Conservation (phyloP, 2,888 invertebrate species). For the Colostygia pectinataria region DNA sequence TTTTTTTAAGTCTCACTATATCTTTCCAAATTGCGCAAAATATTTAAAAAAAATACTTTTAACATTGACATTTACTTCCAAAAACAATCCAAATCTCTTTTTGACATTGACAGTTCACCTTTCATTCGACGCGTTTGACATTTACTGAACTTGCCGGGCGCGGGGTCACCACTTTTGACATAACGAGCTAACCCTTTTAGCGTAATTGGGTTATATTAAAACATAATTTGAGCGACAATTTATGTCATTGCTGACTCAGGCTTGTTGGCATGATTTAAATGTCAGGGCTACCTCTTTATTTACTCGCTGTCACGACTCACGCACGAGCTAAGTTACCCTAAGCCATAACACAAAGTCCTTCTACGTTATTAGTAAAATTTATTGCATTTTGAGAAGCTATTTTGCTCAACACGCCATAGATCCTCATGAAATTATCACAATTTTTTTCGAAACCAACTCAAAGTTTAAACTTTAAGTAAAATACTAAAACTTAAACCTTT, state of each 20-base stretch:
- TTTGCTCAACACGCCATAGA: no score
- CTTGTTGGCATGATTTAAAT: slow-evolving; percentile 14
- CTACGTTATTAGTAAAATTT: no score
- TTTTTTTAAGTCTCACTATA: no score
- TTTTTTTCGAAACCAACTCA: no score
- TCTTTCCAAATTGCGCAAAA: background rate
- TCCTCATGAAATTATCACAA: no score
- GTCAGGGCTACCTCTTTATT: slow-evolving; percentile 13
- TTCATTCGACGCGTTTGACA: slow-evolving; percentile 22
- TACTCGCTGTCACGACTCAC: background rate
- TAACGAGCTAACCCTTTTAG: slow-evolving; percentile 19
- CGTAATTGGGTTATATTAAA: slow-evolving; percentile 17
- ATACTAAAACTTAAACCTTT: no score
- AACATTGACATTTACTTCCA: slow-evolving; percentile 9
- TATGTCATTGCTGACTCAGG: slow-evolving; percentile 27
- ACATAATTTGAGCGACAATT: slow-evolving; percentile 25
- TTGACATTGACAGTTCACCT: slow-evolving; percentile 31
- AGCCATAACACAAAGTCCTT: no score
- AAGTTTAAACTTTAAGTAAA: no score
- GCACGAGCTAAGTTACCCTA: no score
- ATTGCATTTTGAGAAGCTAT: no score
- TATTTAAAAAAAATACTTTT: background rate
- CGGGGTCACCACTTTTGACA: slow-evolving; percentile 26
- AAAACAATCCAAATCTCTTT: background rate
- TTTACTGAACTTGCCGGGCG: slow-evolving; percentile 16